Percentiles rank a stretch among this genome's conserved stretches.
Evolutionary conservation across 2,797 vertebrate genomes (phyloP).

Genomic region (Amphiprion clarkii): DNA sequence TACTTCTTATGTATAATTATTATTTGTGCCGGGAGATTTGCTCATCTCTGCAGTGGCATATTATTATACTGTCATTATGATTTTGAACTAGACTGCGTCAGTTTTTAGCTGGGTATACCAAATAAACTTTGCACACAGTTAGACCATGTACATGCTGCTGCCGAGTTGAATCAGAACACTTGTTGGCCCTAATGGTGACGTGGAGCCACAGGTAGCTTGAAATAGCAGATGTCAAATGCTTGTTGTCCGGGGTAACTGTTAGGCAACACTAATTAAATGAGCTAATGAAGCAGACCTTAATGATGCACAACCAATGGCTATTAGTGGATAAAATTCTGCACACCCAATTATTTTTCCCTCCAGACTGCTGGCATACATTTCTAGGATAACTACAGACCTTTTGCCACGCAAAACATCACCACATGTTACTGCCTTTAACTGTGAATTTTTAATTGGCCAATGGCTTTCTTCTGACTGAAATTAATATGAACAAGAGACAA

Average conservation of each 20-base stretch:
- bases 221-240: conserved; percentile 57
- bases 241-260: conserved; percentile 51
- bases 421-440: conserved; percentile 5
- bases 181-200: background rate
- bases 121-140: background rate
- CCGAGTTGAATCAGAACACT: background rate
- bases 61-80: conserved; percentile 31
- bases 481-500: too few relatives aligned
- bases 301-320: conserved; percentile 57
- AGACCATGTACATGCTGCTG: background rate
- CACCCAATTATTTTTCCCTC: conserved; percentile 37
- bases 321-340: conserved; percentile 47
- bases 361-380: conserved; percentile 17
- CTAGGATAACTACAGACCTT: background rate
- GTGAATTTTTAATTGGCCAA: background rate
- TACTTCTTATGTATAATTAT: conserved; percentile 21
- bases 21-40: conserved; percentile 28
- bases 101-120: background rate
- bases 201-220: conserved; percentile 35
- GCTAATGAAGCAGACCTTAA: conserved; percentile 57
- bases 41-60: conserved; percentile 24
- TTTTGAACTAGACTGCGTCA: conserved; percentile 9
- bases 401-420: conserved; percentile 6
- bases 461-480: too few relatives aligned
- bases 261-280: conserved; percentile 49